These are phyloP conservation scores for Zoanthus gigantus DNA, from an alignment of 92 coral and sea anemone species.

Conservation along the genomic window DNA sequence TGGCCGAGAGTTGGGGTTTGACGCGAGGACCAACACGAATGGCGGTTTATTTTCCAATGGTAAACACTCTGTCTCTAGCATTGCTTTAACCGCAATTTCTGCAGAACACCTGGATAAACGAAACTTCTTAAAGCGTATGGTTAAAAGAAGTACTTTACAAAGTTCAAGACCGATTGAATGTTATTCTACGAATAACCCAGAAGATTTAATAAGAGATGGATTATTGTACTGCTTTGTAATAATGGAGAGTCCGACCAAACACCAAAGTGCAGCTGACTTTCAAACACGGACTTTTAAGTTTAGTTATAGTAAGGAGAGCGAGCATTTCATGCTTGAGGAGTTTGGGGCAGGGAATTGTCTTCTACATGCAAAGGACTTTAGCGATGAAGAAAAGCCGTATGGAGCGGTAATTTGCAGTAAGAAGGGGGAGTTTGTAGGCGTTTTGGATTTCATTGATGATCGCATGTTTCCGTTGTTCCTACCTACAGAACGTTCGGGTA, in stretches of 20 bases:
- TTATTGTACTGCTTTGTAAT: conserved; percentile 63
- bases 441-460: conserved; percentile 58
- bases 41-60: conserved; percentile 22
- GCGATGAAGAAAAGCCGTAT: conserved; percentile 64
- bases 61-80: not conserved
- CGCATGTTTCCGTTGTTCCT: conserved; percentile 69
- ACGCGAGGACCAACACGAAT: conserved; percentile 34
- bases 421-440: conserved; percentile 81
- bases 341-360: conserved; percentile 61
- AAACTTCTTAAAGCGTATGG: conserved; percentile 88
- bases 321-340: conserved; percentile 64
- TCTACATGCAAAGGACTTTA: conserved; percentile 50
- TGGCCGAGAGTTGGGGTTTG: conserved; percentile 49
- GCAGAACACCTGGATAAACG: conserved; percentile 85
- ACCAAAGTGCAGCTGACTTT: conserved; percentile 41
- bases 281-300: conserved; percentile 69
- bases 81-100: conserved; percentile 68
- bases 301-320: conserved; percentile 43
- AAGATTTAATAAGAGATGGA: conserved; percentile 56
- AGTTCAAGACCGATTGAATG: conserved; percentile 78
- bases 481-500: conserved; percentile 38
- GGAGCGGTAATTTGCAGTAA: conserved; percentile 77
- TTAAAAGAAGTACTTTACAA: conserved; percentile 83
- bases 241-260: conserved; percentile 52
- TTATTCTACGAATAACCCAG: conserved; percentile 39